phyloP scores from a whole-genome alignment of 2,888 invertebrate genomes.

The Onchidella celtica region DNA sequence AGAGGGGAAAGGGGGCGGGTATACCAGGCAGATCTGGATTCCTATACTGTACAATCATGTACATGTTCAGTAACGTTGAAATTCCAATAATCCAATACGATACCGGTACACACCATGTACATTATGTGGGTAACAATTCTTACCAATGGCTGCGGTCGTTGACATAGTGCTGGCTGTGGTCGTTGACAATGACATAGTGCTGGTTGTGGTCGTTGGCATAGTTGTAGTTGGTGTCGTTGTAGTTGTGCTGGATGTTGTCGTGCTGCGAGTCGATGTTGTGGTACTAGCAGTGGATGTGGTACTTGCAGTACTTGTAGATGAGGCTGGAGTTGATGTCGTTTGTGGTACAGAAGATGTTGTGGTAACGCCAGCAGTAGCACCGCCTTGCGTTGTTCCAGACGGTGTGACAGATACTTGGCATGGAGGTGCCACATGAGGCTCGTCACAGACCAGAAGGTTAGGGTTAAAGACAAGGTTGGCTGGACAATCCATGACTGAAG shows the following conservation, averaged over 20 bases:
- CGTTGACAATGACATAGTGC: neutral
- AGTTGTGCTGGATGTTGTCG: neutral
- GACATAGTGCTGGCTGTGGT: neutral
- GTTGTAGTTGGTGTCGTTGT: neutral
- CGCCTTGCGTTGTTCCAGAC: neutral
- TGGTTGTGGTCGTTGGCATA: neutral
- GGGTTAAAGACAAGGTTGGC: slow-evolving; percentile 12
- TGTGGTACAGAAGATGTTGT: too few species aligned
- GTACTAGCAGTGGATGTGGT: slow-evolving; percentile 24
- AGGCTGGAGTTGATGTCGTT: neutral
- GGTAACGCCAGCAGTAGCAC: slow-evolving; percentile 29
- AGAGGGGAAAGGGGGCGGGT: too few species aligned
- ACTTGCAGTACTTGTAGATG: slow-evolving; percentile 18
- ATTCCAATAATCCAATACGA: too few species aligned
- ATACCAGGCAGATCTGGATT: too few species aligned
- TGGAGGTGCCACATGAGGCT: neutral
- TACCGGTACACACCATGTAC: too few species aligned
- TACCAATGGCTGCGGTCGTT: neutral
- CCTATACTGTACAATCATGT: too few species aligned
- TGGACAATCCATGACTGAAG: slow-evolving; percentile 8
- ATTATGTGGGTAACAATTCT: too few species aligned
- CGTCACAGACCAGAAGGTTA: slow-evolving; percentile 5
- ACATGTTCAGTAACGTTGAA: too few species aligned
- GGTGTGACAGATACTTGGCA: neutral
- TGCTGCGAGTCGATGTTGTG: neutral